A percentile compares a stretch with the other conserved stretches of the same genome.
Conservation (phyloP, 1,140 invertebrate species). For the Leptinotarsa texana region DNA sequence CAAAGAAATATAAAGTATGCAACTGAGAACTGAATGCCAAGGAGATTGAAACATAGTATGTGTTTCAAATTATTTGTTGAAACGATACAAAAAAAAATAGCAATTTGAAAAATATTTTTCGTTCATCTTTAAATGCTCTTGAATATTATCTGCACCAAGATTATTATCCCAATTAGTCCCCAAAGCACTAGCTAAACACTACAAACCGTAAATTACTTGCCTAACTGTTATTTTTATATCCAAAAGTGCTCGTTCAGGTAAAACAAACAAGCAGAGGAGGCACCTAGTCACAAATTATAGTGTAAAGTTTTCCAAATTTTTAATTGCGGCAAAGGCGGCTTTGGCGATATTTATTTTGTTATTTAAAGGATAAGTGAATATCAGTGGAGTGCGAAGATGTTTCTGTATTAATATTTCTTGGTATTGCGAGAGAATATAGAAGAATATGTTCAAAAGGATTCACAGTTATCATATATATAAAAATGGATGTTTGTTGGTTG, state of each 20-base stretch:
- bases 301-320: constrained; percentile 12
- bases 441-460: too few relatives aligned
- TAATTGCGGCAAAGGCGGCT: constrained; percentile 1
- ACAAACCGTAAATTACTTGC: constrained; percentile 15
- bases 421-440: too few relatives aligned
- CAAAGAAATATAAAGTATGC: too few relatives aligned
- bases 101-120: neutral
- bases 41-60: too few relatives aligned
- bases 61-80: too few relatives aligned
- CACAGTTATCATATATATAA: too few relatives aligned
- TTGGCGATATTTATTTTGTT: constrained; percentile 11
- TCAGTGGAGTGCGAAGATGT: neutral
- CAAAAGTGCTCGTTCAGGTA: constrained; percentile 16
- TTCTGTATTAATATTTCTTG: neutral
- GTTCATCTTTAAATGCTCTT: constrained; percentile 1
- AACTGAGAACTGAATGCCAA: too few relatives aligned
- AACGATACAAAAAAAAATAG: too few relatives aligned
- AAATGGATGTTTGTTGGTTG: too few relatives aligned
- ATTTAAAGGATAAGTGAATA: neutral
- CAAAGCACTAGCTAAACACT: constrained; percentile 11
- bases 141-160: neutral
- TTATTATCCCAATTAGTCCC: constrained; percentile 14
- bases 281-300: constrained; percentile 15
- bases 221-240: constrained; percentile 18
- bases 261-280: constrained; percentile 22